Evolutionary conservation across 2,888 invertebrate genomes (phyloP), one percentile per base, ranked within the genome.

Genomic region (Zaprionus lineosus): DNA sequence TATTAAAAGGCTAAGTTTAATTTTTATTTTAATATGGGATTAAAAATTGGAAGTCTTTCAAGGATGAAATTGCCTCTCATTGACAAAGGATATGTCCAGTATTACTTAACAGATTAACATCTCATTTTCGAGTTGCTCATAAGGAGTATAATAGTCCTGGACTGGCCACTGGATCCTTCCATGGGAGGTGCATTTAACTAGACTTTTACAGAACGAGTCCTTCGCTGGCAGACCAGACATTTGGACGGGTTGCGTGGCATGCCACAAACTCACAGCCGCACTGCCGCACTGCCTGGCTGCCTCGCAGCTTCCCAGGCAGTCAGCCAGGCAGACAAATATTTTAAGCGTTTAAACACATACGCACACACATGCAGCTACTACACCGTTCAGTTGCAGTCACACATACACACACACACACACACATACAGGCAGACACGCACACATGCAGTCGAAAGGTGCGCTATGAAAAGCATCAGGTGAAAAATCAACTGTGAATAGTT

Each of bases 401-500:
- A 21, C 21, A 24, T 18, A 26, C 40, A 53, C 39, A 29, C 18
- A 14, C 9, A 26, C 33, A 33, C 53, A 52, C 40, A 48, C 34
- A 34, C n/a, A 18, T 7, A 50, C 6, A 40, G 21, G 28, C 9
- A 26, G 16, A 19, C 6, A 9, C 36, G 7, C n/a, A 37, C 24
- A 31, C 18, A 44, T 15, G 9, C 11, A 19, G 14, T 24, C 21
- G 24, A 50, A 18, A 41, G 21, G 15, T 33, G 47, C 24, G 47
- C 21, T 33, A 46, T 70, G 83, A 72, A 84, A 67, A 85, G 86
- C 82, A 82, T 86, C 82, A 82, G 82, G 86, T 82, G 82, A 82
- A 82, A 86, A 86, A 82, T 82, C 82, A 86, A 86, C 82, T 86
- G 82, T 86, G 84, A 82, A 86, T 86, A 82, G 82, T 77, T 86